phyloP scores from a whole-genome alignment of 2,797 vertebrate genomes.

The Sebastes minor region DNA sequence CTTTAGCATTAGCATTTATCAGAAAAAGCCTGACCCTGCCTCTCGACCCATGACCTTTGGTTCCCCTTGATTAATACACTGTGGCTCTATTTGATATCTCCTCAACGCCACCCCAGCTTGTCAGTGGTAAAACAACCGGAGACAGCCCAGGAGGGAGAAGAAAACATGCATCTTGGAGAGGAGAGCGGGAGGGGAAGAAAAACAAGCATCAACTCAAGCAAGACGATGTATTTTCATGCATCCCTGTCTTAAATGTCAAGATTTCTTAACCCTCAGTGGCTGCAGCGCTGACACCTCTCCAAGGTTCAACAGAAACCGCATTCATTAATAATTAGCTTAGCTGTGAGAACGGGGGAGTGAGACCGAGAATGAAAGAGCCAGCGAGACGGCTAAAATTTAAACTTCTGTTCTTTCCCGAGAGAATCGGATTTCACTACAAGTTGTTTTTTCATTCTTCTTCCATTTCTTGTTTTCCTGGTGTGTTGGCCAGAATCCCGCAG shows the following conservation, averaged over 20 bases:
- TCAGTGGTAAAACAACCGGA: conserved; percentile 79
- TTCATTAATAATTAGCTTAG: conserved; percentile 86
- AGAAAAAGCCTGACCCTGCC: conserved; percentile 45
- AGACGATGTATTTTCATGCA: conserved; percentile 86
- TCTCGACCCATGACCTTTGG: conserved; percentile 65
- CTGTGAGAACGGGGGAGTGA: conserved; percentile 64
- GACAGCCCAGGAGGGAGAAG: conserved; percentile 76
- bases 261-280: conserved; percentile 80
- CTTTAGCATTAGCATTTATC: conserved; percentile 62
- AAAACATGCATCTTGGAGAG: conserved; percentile 77
- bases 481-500: conserved; percentile 84
- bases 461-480: conserved; percentile 82
- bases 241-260: conserved; percentile 87
- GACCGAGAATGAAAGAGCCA: conserved; percentile 38
- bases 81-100: conserved; percentile 81
- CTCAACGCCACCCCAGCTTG: conserved; percentile 75
- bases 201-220: conserved; percentile 84
- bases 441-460: conserved; percentile 76
- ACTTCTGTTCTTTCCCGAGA: conserved; percentile 68
- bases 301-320: conserved; percentile 86
- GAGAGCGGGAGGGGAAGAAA: conserved; percentile 62
- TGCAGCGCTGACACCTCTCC: conserved; percentile 82
- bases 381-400: conserved; percentile 59
- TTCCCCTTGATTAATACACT: conserved; percentile 76
- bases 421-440: conserved; percentile 71